Base-by-base conservation (phyloP, 2,888 invertebrate species). In the Nebria brevicollis region DNA sequence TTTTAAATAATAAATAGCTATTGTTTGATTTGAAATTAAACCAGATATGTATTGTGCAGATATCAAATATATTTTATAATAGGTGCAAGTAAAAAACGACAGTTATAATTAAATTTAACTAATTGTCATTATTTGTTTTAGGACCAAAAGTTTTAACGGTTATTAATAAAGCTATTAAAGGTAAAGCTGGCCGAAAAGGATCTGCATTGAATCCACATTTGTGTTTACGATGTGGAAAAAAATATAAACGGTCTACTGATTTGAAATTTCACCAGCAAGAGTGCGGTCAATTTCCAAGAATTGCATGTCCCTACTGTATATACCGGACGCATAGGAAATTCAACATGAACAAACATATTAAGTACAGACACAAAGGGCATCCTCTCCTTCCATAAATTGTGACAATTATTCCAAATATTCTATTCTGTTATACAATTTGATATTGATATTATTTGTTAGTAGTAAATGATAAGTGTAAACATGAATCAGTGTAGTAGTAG, bases 161-260 rank as follows among this genome's bases (percentile, higher is more conserved):
- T 54, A 11, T 8, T 54, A 54, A 13, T 54, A 54, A 54, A 54
- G 13, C 54, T 54, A 54, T 8, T 54, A 54, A 54, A 54, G 54
- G 54, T 13, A 8, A 8, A 54, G 26, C 25, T 11, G 68, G 68
- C 13, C 20, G 68, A 68, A 68, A 68, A 68, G 68, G 68, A 68
- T 20, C 68, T 25, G 68, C 20, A 68, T 7, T 25, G 13, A 68
- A 68, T 15, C 25, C 68, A 10, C 26, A 82, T 70, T 70, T 82
- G 2, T 90, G 90, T 83, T 84, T 86, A 54, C 87, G 85, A 68
- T 92, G 92, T 84, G 90, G 89, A 84, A 89, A 91, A 75, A 90
- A 90, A 43, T 92, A 92, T 86, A 90, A 91, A 75, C 90, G 91
- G 66, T 88, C 89, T 84, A 91, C 91, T 83, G 91, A 91, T 15